phyloP scores from a whole-genome alignment of 2,797 vertebrate genomes.

The Thripadectes ignobilis region DNA sequence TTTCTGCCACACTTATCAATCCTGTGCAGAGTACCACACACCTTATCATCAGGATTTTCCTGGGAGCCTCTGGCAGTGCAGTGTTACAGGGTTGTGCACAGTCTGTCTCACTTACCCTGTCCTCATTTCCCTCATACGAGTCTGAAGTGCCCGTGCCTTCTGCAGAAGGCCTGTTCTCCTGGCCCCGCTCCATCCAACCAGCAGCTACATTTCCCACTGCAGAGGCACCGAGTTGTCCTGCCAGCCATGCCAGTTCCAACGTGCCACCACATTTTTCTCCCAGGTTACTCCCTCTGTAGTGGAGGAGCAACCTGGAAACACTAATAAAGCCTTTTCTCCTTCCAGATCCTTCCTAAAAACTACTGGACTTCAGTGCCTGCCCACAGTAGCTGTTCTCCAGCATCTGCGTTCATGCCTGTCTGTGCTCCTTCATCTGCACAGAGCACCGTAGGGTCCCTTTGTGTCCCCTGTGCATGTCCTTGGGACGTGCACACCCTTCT shows the following conservation, averaged over 20 bases:
- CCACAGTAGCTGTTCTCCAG: background rate
- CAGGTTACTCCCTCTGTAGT: background rate
- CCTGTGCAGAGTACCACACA: background rate
- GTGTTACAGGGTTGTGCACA: background rate
- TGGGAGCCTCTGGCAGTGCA: background rate
- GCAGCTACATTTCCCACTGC: background rate
- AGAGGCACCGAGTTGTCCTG: background rate
- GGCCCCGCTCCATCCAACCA: background rate
- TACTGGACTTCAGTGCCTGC: background rate
- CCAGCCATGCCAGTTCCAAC: background rate
- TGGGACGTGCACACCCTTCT: background rate
- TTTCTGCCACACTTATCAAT: background rate
- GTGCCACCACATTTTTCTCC: rapidly evolving
- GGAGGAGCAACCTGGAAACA: background rate
- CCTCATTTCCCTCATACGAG: background rate
- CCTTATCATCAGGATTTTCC: background rate
- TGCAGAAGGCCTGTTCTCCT: background rate
- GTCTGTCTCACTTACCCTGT: background rate
- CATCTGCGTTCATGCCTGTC: background rate
- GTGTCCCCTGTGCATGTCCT: background rate
- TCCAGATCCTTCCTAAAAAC: background rate
- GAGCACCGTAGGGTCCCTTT: rapidly evolving
- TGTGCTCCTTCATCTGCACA: background rate
- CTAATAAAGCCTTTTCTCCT: background rate
- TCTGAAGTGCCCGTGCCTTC: background rate